These are phyloP conservation scores for Pangasius mekongensis DNA, from an alignment of 2,797 vertebrate genomes.

Conservation along the genomic window DNA sequence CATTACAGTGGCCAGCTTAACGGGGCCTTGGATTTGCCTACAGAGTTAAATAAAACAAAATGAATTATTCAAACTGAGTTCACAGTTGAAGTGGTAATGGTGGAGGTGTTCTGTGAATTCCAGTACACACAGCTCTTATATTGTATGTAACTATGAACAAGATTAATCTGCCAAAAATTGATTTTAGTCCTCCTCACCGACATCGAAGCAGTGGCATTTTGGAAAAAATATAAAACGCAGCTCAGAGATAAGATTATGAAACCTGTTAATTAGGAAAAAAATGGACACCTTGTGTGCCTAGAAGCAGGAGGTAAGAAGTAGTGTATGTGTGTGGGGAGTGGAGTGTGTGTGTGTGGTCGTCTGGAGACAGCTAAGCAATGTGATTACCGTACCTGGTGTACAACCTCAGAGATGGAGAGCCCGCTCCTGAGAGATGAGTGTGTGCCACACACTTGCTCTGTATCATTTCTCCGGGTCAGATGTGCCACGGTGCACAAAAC, in stretches of 20 bases:
- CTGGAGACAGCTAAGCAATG: slow-evolving; percentile 30
- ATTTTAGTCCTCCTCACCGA: slow-evolving; percentile 78
- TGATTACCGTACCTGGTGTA: slow-evolving; percentile 36
- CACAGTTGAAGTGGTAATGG: background rate
- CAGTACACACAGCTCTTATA: background rate
- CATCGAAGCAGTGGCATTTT: slow-evolving; percentile 64
- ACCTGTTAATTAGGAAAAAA: slow-evolving; percentile 54
- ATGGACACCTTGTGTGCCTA: slow-evolving; percentile 23
- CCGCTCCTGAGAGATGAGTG: slow-evolving; percentile 10
- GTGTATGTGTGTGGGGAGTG: too few species aligned
- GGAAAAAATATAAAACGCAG: slow-evolving; percentile 18
- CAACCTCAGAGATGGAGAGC: slow-evolving; percentile 19
- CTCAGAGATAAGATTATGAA: slow-evolving; percentile 73
- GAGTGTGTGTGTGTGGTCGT: background rate
- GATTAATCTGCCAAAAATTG: slow-evolving; percentile 82
- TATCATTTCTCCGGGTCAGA: slow-evolving; percentile 34
- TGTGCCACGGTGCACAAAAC: background rate
- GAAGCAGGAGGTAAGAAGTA: slow-evolving; percentile 1
- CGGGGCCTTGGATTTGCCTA: slow-evolving; percentile 27
- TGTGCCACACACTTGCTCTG: slow-evolving; percentile 15
- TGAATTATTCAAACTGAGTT: slow-evolving; percentile 65
- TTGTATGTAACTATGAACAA: slow-evolving; percentile 64
- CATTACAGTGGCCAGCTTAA: slow-evolving; percentile 45
- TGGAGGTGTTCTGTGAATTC: background rate
- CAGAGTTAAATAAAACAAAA: slow-evolving; percentile 60